Evolutionary conservation across 2,113 vertebrate genomes (phyloP).

Genomic region (Neolamprologus longior): DNA sequence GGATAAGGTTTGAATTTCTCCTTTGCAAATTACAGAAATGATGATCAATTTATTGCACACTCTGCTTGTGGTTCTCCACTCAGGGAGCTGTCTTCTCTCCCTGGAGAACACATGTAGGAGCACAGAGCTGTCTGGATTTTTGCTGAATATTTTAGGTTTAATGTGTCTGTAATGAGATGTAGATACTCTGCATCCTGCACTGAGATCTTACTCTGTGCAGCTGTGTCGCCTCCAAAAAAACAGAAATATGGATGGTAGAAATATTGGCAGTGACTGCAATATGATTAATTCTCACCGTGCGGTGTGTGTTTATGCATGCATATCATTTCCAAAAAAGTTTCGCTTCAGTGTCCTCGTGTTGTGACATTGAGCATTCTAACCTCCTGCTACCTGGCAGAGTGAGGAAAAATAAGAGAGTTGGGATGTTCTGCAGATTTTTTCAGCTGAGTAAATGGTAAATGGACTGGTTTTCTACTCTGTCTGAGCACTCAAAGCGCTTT

Average conservation of each 20-base stretch:
- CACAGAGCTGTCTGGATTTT: neutral
- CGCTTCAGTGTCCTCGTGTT: neutral
- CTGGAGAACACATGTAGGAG: neutral
- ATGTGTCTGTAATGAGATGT: conserved; percentile 32
- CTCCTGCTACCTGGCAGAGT: neutral
- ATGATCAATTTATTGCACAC: neutral
- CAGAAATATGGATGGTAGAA: neutral
- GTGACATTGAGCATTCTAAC: neutral
- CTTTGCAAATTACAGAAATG: neutral
- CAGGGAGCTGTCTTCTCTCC: neutral
- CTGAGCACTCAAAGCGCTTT: neutral
- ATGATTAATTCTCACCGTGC: conserved; percentile 7
- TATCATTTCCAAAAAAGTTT: neutral
- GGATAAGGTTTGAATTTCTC: conserved; percentile 79
- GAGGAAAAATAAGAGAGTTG: neutral
- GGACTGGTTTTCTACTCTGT: neutral
- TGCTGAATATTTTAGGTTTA: conserved; percentile 32
- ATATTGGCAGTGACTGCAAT: neutral
- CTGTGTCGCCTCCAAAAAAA: conserved; percentile 1
- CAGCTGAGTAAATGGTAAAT: neutral
- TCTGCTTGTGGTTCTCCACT: neutral
- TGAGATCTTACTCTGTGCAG: neutral
- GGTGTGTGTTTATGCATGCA: neutral
- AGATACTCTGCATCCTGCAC: neutral
- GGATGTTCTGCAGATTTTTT: neutral